phyloP scores from a whole-genome alignment of 2,797 vertebrate genomes.

The Siniperca scherzeri region DNA sequence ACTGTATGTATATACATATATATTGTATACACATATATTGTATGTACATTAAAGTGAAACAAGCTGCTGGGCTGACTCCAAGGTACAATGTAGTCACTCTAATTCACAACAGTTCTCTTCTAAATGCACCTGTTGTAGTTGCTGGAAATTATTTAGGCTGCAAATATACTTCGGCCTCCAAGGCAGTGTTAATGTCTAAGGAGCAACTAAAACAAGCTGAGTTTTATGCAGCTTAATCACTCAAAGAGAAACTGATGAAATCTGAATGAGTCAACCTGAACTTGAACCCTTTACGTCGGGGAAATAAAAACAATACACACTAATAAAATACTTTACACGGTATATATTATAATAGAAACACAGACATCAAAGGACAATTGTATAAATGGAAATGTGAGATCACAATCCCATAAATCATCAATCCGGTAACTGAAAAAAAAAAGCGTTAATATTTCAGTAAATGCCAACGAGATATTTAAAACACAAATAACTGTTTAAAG shows the following conservation, averaged over 20 bases:
- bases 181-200: slow-evolving; percentile 40
- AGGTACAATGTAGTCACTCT: slow-evolving; percentile 44
- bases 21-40: background rate
- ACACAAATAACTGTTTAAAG: background rate
- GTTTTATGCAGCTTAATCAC: slow-evolving; percentile 26
- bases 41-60: slow-evolving; percentile 1
- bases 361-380: background rate
- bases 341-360: background rate
- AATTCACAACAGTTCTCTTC: slow-evolving; percentile 50
- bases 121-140: slow-evolving; percentile 40
- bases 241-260: slow-evolving; percentile 18
- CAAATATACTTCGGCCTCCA: slow-evolving; percentile 42
- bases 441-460: background rate
- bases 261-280: slow-evolving; percentile 19
- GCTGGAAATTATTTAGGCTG: slow-evolving; percentile 43
- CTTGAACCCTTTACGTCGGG: slow-evolving; percentile 1
- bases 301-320: slow-evolving; percentile 12
- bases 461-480: background rate
- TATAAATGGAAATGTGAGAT: background rate
- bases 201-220: slow-evolving; percentile 24
- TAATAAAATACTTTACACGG: background rate
- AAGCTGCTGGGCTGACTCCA: slow-evolving; percentile 46
- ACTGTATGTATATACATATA: too few species aligned
- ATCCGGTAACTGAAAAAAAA: background rate
- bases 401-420: background rate